These are phyloP conservation scores for Macrophya annulata DNA, from an alignment of 2,888 invertebrate species.

Conservation along the genomic window DNA sequence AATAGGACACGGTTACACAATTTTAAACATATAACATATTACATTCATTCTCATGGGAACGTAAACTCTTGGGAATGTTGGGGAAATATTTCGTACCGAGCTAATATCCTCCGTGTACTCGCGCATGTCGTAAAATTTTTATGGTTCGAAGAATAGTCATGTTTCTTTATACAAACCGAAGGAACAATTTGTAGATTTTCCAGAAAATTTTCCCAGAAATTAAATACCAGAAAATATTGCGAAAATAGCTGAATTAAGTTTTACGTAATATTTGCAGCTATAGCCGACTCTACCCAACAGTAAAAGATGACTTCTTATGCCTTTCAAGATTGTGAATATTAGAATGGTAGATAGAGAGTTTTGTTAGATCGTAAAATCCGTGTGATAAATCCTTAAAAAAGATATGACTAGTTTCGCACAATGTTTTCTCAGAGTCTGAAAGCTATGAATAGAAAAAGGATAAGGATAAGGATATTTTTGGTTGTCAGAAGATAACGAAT, in stretches of 20 bases:
- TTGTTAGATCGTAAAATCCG: too few species aligned
- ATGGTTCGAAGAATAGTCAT: background rate
- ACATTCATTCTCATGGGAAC: background rate
- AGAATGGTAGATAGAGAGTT: too few species aligned
- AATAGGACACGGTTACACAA: slow-evolving; percentile 4
- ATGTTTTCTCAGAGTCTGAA: too few species aligned
- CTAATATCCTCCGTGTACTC: background rate
- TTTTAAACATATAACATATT: background rate
- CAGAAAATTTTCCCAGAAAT: background rate
- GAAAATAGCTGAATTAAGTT: background rate
- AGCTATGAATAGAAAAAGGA: too few species aligned
- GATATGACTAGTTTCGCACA: too few species aligned
- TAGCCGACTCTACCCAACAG: background rate
- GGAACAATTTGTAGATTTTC: background rate
- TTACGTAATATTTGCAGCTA: too few species aligned
- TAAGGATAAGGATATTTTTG: too few species aligned
- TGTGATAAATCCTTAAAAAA: too few species aligned
- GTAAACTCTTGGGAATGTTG: background rate
- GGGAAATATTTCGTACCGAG: background rate
- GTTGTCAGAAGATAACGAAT: too few species aligned
- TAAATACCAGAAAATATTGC: background rate
- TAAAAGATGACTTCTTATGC: background rate
- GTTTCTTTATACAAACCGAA: background rate
- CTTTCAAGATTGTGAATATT: background rate
- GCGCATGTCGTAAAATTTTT: background rate